Percentiles rank a stretch among this genome's conserved stretches.
These are phyloP conservation scores for Acrossocheilus fasciatus DNA, from an alignment of 2,797 vertebrate species.

Conservation along the genomic window DNA sequence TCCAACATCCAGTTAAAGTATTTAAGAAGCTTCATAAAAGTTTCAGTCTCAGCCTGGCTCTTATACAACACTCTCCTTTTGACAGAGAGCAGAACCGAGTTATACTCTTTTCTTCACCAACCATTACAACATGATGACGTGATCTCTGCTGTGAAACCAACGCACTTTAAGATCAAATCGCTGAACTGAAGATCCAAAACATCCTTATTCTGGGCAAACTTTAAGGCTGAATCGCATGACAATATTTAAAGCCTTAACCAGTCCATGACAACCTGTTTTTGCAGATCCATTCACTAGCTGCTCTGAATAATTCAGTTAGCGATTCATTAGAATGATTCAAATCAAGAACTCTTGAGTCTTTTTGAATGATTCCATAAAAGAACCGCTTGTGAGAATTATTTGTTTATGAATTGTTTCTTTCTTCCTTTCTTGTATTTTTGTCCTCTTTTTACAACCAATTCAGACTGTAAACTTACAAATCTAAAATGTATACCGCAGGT, in stretches of 20 bases:
- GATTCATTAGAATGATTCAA: background rate
- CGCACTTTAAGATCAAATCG: background rate
- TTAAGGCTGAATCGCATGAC: background rate
- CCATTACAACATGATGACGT: background rate
- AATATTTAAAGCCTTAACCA: background rate
- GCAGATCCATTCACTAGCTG: background rate
- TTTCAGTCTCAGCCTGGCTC: constrained; percentile 17
- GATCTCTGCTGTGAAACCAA: background rate
- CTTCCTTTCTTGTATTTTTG: background rate
- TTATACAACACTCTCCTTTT: constrained; percentile 24
- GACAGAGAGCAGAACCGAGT: constrained; percentile 2
- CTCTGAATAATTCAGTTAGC: background rate
- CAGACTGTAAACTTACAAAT: background rate
- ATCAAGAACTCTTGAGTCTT: background rate
- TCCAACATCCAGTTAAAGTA: constrained; percentile 32
- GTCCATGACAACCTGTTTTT: background rate
- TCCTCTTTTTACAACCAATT: background rate
- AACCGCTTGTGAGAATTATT: background rate
- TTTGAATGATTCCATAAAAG: background rate
- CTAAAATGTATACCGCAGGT: background rate
- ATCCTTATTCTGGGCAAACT: background rate
- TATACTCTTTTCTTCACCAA: background rate
- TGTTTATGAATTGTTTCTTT: background rate
- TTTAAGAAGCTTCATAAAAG: constrained; percentile 43
- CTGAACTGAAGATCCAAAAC: background rate